phyloP scores from a whole-genome alignment of 2,113 vertebrate species.

The Pelecanoides urinatrix region DNA sequence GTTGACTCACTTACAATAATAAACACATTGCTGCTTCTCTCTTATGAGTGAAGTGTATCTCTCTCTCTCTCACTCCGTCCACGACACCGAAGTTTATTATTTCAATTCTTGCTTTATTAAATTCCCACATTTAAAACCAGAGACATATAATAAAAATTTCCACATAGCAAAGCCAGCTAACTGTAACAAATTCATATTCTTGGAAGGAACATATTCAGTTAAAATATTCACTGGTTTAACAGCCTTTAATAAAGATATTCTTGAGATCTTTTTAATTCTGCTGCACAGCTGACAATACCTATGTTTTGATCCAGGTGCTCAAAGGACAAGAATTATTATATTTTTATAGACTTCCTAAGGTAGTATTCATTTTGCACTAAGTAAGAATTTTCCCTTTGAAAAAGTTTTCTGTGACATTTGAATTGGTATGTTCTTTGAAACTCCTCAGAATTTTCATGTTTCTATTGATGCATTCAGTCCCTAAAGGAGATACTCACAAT shows the following conservation, averaged over 20 bases:
- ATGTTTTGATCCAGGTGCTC: neutral
- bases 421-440: neutral
- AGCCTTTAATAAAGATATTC: neutral
- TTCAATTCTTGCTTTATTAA: neutral
- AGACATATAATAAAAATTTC: neutral
- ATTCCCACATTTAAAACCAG: neutral
- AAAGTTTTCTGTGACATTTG: neutral
- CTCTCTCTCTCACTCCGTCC: no score
- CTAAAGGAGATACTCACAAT: neutral
- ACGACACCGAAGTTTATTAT: neutral
- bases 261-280: neutral
- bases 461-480: neutral
- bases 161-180: neutral
- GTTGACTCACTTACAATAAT: no score
- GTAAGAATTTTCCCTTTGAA: neutral
- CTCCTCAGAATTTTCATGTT: neutral
- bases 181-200: neutral
- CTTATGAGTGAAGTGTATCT: no score
- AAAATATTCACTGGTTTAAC: neutral
- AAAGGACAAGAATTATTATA: neutral
- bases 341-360: neutral
- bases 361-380: neutral
- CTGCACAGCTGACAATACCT: neutral
- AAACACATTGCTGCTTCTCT: no score
- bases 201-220: neutral